Evolutionary conservation across 2,797 vertebrate genomes (phyloP), one percentile per base, ranked within the genome.

Genomic region (Rhyacichthys aspro): DNA sequence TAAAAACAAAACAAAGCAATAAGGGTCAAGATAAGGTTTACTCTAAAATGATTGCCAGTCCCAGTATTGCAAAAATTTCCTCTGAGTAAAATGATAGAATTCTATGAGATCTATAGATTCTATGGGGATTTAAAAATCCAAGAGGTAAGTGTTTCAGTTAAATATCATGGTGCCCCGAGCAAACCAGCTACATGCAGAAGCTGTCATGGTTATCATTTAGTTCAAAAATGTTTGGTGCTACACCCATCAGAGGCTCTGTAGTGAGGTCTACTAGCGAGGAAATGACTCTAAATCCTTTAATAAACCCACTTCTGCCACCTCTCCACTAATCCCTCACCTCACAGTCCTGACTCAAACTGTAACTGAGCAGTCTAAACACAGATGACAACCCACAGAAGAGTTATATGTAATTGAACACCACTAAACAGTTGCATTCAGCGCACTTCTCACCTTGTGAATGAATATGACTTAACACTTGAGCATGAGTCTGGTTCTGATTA

Each of bases 261-360:
- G 23, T 28, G 65, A 72, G 65, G 70, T 72, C 67, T 72, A 62
- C 69, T 64, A 61, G 70, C 1, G 33, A 64, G 65, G 74, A 82
- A 88, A 86, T 83, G 66, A 59, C 78, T 82, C 44, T 65, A 87
- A 86, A 87, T 83, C 84, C 80, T 76, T 53, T 72, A 86, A 88
- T 83, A 84, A 83, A 86, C 72, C 72, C 63, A 80, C 67, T 74
- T 64, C 62, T 83, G 83, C 82, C 76, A 85, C 73, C 79, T 66
- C 60, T 82, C 64, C 63, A 52, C 76, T 83, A 85, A 88, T 85
- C 85, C 76, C 60, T 74, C 78, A 76, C 70, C 84, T 83, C 76
- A 67, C 63, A 68, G 71, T 60, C 70, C 33, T 23, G 58, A 72
- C 77, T 76, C 55, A 5, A 70, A 74, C 68, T 65, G 68, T 50